phyloP scores from a whole-genome alignment of 2,113 vertebrate species.

The Festucalex cinctus region DNA sequence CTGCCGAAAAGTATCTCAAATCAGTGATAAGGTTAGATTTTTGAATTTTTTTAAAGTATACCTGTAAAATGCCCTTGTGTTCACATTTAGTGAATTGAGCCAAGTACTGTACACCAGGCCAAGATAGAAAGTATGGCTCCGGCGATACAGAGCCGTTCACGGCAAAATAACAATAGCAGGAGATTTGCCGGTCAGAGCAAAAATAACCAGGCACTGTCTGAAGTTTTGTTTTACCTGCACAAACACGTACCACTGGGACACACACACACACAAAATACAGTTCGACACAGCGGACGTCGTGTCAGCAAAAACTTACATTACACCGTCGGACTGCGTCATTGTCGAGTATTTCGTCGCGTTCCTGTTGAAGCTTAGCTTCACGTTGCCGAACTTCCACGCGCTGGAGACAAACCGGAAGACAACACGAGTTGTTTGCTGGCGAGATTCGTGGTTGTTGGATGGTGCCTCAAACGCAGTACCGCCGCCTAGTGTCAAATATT shows the following conservation, averaged over 20 bases:
- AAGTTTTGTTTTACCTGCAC: neutral
- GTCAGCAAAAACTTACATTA: slow-evolving; percentile 58
- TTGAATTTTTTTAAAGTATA: too few species aligned
- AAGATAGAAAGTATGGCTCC: too few species aligned
- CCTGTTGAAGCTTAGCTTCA: rapidly evolving
- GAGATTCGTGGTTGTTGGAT: neutral
- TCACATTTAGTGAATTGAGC: too few species aligned
- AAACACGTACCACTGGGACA: neutral
- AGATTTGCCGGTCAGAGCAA: too few species aligned
- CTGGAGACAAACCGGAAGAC: slow-evolving; percentile 1
- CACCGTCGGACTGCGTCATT: slow-evolving; percentile 56
- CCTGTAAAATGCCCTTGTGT: too few species aligned
- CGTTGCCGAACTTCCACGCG: slow-evolving; percentile 41
- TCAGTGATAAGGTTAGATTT: too few species aligned
- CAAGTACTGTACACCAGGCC: too few species aligned
- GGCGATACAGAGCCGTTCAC: too few species aligned
- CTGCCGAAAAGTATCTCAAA: too few species aligned
- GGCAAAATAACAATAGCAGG: too few species aligned
- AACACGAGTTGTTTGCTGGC: neutral
- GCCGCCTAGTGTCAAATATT: slow-evolving; percentile 5
- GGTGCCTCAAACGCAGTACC: neutral
- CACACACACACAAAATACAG: neutral
- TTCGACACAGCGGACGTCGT: neutral
- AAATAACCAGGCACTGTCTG: too few species aligned
- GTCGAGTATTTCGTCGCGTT: neutral